Conservation (phyloP, 2,113 vertebrate species). For the Chroicocephalus ridibundus region DNA sequence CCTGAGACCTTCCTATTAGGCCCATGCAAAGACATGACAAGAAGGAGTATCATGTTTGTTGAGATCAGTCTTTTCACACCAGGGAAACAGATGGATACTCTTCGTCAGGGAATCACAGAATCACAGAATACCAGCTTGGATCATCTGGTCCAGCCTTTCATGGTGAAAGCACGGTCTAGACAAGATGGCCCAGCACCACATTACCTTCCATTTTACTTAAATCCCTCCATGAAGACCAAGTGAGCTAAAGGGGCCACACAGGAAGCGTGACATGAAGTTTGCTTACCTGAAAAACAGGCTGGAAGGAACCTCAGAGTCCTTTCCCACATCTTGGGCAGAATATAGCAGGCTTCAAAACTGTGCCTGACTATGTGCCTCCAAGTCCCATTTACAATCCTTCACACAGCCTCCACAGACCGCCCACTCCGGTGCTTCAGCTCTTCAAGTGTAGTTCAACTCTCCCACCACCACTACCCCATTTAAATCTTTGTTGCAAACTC, state of each 20-base stretch:
- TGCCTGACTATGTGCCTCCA: background rate
- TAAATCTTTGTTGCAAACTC: background rate
- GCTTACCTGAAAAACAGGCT: background rate
- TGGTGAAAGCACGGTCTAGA: background rate
- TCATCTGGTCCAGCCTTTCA: background rate
- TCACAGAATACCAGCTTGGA: background rate
- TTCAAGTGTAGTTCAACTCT: background rate
- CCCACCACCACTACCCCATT: background rate
- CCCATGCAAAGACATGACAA: background rate
- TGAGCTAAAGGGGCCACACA: background rate
- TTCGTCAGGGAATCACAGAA: background rate
- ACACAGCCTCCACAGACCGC: background rate
- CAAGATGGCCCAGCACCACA: background rate
- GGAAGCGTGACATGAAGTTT: background rate
- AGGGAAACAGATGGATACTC: background rate
- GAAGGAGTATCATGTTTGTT: background rate
- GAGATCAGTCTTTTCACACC: rapidly evolving
- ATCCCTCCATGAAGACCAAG: rapidly evolving
- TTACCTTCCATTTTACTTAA: too few species aligned
- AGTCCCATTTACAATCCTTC: background rate
- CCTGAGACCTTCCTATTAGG: background rate
- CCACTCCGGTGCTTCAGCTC: background rate
- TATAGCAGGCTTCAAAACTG: background rate
- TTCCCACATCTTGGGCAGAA: background rate
- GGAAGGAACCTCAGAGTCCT: background rate